phyloP scores from a whole-genome alignment of 2,888 invertebrate genomes.

The Polymixis flavicincta region DNA sequence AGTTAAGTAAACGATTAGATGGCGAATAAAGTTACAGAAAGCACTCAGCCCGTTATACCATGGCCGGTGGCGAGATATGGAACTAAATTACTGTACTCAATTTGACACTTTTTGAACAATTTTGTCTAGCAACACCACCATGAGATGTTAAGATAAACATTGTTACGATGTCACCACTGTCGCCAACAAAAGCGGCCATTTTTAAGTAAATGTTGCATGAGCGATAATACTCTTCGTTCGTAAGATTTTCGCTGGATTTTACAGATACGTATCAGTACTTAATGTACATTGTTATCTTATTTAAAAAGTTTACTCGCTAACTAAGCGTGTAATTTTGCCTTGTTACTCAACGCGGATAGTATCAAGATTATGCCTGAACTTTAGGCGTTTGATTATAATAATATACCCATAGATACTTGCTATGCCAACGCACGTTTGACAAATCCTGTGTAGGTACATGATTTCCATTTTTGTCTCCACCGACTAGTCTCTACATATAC shows the following conservation, averaged over 20 bases:
- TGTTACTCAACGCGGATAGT: conserved; percentile 28
- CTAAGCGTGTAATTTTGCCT: conserved; percentile 44
- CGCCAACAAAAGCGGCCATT: conserved; percentile 44
- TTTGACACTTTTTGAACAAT: conserved; percentile 27
- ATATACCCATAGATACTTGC: conserved; percentile 30
- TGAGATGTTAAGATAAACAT: conserved; percentile 16
- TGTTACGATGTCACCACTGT: conserved; percentile 55
- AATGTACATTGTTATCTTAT: conserved; percentile 44
- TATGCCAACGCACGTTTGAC: conserved; percentile 47
- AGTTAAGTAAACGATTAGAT: conserved; percentile 72
- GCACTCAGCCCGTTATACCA: not conserved
- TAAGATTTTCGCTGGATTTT: conserved; percentile 48
- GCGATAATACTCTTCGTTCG: conserved; percentile 48
- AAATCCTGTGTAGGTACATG: conserved; percentile 54
- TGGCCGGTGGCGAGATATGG: not conserved
- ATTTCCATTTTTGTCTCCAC: conserved; percentile 46
- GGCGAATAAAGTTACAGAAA: conserved; percentile 58
- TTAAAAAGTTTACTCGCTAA: conserved; percentile 39
- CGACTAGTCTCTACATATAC: conserved; percentile 41
- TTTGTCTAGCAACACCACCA: not conserved
- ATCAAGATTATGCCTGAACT: conserved; percentile 35
- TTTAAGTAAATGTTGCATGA: conserved; percentile 62
- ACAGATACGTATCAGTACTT: conserved; percentile 50
- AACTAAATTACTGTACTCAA: conserved; percentile 1
- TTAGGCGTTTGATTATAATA: conserved; percentile 34